Percentiles rank a stretch among this genome's conserved stretches.
Evolutionary conservation across 2,797 vertebrate genomes (phyloP).

Genomic region (Caiman crocodilus): DNA sequence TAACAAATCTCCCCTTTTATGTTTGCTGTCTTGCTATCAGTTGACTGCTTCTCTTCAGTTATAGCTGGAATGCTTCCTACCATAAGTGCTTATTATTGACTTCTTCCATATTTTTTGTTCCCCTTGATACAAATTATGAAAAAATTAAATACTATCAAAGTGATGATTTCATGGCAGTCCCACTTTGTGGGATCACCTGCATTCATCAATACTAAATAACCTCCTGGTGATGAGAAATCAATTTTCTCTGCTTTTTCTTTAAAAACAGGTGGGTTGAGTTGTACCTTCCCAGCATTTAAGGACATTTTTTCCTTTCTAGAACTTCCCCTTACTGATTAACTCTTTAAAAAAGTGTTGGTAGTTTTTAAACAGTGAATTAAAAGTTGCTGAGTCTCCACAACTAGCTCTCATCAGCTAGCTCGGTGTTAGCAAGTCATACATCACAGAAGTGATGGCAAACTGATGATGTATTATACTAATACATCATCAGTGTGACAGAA

Average conservation of each 20-base stretch:
- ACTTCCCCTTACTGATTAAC: background rate
- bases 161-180: background rate
- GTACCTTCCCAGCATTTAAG: background rate
- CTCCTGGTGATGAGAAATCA: background rate
- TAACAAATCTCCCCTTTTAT: background rate
- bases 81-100: background rate
- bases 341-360: conserved; percentile 15
- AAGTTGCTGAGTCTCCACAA: conserved; percentile 66
- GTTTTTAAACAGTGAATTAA: conserved; percentile 45
- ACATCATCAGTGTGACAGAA: conserved; percentile 67
- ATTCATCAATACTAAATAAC: background rate
- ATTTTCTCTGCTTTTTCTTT: background rate
- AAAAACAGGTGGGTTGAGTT: background rate
- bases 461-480: conserved; percentile 80
- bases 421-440: conserved; percentile 62
- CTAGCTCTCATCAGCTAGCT: conserved; percentile 47
- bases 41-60: background rate
- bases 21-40: background rate
- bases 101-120: background rate
- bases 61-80: background rate
- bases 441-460: conserved; percentile 65
- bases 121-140: background rate
- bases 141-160: background rate
- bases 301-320: background rate
- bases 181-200: background rate